Base-by-base conservation (phyloP, 2,888 invertebrate species). In the Hydrotaea cyrtoneurina region DNA sequence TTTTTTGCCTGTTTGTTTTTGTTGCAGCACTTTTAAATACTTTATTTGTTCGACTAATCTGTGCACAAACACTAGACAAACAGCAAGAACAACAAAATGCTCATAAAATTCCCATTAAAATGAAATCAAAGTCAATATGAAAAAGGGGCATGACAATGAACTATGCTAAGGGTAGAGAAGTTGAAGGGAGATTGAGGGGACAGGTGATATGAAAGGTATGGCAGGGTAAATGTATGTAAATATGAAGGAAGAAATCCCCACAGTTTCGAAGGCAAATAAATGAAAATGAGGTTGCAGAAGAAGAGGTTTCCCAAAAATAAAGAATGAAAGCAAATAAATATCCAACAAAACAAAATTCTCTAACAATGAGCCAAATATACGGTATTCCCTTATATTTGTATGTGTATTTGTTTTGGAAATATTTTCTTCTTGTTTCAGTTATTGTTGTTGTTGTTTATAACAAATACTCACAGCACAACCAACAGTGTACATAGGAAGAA, bases 51-150 rank as follows among this genome's bases (percentile, higher is more conserved):
- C 62, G 31, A 62, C 62, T 62, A 62, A 62, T 62, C 62, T 31
- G 62, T 36, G 31, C 19, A 62, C 62, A 62, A 62, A 62, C 62
- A 62, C 62, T 62, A 26, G 3, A 23, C 31, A 26, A 62, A 31
- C 31, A 31, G 31, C 31, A 62, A 31, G 26, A 62, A 31, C 31
- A 66, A 66, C 39, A 43, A 15, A 66, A 66, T 66, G 39, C 66
- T 66, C 66, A 66, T 66, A 55, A 73, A 59, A 57, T 57, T 43
- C 21, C 43, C 57, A 73, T 73, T 57, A 17, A 72, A 55, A 72
- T 55, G 31, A 72, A 73, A 73, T 73, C 73, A 43, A 73, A 73
- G 57, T 73, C 73, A 73, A 57, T 57, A 73, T 31, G 57, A 57
- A 36, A 39, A 15, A 21, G 43, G 66, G 43, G 66, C 13, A 39